Evolutionary conservation across 1,140 invertebrate species (phyloP).

Genomic region (Cryptotermes secundus): DNA sequence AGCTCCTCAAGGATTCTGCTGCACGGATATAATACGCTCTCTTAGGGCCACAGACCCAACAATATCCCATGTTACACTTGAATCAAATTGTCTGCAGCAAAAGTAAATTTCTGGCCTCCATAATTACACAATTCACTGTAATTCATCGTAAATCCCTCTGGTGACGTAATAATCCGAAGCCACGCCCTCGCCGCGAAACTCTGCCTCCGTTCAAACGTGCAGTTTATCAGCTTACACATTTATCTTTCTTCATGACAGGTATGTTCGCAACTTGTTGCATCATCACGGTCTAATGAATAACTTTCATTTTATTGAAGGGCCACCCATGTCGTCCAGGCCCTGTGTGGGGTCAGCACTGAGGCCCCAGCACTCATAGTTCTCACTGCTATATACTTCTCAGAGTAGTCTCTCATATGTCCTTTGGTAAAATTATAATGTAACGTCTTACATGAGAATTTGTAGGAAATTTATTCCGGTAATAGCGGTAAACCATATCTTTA

Average conservation of each 20-base stretch:
- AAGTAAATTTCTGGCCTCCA: too few relatives aligned
- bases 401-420: background rate
- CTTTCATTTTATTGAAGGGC: background rate
- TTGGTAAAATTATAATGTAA: background rate
- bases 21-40: too few relatives aligned
- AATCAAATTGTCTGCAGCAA: too few relatives aligned
- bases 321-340: background rate
- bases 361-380: background rate
- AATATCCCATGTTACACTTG: too few relatives aligned
- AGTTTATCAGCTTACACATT: background rate
- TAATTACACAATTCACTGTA: too few relatives aligned
- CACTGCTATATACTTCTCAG: background rate
- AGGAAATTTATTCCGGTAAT: background rate
- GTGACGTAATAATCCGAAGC: background rate
- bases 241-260: background rate
- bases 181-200: background rate
- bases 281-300: background rate
- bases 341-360: background rate
- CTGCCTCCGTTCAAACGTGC: background rate
- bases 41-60: too few relatives aligned
- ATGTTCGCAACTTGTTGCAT: background rate
- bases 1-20: too few relatives aligned
- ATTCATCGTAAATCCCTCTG: too few relatives aligned
- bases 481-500: too few relatives aligned
- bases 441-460: background rate